phyloP scores from a whole-genome alignment of 2,888 invertebrate species.

The Nebria salina region DNA sequence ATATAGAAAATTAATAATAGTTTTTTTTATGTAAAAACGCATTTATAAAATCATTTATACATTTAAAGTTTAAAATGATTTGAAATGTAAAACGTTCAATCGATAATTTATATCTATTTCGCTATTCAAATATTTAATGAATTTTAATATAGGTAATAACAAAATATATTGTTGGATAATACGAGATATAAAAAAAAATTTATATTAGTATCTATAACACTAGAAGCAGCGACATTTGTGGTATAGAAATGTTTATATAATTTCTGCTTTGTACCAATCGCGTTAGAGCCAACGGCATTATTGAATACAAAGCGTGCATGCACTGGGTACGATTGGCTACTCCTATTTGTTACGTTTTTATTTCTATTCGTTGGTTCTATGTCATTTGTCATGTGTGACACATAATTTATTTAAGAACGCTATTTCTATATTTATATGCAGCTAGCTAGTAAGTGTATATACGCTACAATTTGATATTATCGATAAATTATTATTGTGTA shows the following conservation, averaged over 20 bases:
- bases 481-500: slow-evolving; percentile 10
- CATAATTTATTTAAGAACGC: slow-evolving; percentile 21
- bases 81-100: no score
- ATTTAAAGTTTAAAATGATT: no score
- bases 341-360: not conserved
- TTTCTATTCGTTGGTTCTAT: not conserved
- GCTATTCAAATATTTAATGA: no score
- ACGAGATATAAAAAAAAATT: no score
- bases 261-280: not conserved
- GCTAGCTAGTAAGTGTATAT: not conserved
- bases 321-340: not conserved
- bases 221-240: not conserved
- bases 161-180: no score
- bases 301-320: not conserved
- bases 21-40: no score
- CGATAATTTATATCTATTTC: no score
- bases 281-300: not conserved
- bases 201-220: no score
- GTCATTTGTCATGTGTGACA: slow-evolving; percentile 33
- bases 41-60: no score
- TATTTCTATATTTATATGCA: not conserved
- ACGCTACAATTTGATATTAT: slow-evolving; percentile 31
- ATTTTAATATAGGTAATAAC: no score
- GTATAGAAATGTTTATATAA: not conserved
- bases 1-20: no score